Evolutionary conservation across 2,797 vertebrate genomes (phyloP).

Genomic region (Tamandua tetradactyla): DNA sequence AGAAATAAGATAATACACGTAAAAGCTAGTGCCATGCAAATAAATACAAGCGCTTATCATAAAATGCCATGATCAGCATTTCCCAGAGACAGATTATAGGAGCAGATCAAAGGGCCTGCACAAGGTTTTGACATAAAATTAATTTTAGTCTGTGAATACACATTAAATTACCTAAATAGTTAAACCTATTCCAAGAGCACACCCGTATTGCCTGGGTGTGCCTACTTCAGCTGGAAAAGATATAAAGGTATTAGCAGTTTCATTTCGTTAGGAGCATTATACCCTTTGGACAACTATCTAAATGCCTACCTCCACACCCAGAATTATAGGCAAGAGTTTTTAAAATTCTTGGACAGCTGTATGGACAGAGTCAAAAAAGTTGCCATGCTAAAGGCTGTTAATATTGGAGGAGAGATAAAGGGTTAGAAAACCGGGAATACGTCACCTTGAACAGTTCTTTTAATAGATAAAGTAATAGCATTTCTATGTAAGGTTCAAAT

Average conservation of each 20-base stretch:
- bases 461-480: background rate
- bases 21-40: slow-evolving; percentile 5
- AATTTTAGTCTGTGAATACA: slow-evolving; percentile 19
- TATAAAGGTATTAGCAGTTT: background rate
- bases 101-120: slow-evolving; percentile 35
- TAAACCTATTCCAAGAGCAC: background rate
- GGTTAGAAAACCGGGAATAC: background rate
- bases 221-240: background rate
- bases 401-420: background rate
- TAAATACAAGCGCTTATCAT: background rate
- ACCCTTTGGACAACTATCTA: background rate
- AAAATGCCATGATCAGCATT: background rate
- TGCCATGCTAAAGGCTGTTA: background rate
- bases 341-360: background rate
- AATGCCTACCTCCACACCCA: background rate
- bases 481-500: background rate
- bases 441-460: background rate
- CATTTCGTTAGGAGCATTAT: background rate
- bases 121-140: slow-evolving; percentile 51
- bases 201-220: background rate
- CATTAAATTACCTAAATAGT: background rate
- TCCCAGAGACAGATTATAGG: slow-evolving; percentile 41
- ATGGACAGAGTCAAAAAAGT: background rate
- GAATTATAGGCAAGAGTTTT: slow-evolving; percentile 27
- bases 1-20: background rate